Conservation (phyloP, 2,797 vertebrate genomes). For the Myotis pilosus region DNA sequence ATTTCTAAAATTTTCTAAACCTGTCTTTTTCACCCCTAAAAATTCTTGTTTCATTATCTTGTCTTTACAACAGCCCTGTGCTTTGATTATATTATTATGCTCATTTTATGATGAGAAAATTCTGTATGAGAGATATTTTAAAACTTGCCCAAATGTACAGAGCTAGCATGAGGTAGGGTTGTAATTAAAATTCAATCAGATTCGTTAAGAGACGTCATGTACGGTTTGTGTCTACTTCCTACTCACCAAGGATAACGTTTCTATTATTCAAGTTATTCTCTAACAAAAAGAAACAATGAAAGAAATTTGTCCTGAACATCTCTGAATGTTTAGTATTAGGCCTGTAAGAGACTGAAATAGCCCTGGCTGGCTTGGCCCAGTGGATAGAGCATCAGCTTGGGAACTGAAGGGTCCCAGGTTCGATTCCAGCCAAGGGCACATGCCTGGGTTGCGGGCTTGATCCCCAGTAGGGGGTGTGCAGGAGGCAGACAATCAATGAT, state of each 20-base stretch:
- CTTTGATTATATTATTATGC: not conserved
- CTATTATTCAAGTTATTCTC: not conserved
- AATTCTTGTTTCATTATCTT: not conserved
- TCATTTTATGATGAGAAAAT: conserved; percentile 41
- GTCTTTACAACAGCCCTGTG: not conserved
- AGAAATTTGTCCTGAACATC: not conserved
- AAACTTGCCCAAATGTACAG: not conserved
- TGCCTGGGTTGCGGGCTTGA: too few species aligned
- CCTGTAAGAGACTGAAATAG: conserved; percentile 9
- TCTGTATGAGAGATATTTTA: not conserved
- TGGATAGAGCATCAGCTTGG: too few species aligned
- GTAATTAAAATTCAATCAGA: conserved; percentile 20
- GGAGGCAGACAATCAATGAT: too few species aligned
- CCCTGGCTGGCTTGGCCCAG: too few species aligned
- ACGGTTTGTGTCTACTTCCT: not conserved
- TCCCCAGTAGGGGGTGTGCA: too few species aligned
- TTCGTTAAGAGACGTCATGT: not conserved
- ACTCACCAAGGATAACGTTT: not conserved
- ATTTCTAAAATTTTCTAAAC: too few species aligned
- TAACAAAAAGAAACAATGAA: conserved; percentile 28
- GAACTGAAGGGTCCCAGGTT: too few species aligned
- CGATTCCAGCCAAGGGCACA: too few species aligned
- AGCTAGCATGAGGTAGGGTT: not conserved
- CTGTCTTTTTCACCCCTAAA: too few species aligned
- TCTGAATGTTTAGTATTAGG: not conserved